Base-by-base conservation (phyloP, 2,113 vertebrate species). In the Vanacampus margaritifer region DNA sequence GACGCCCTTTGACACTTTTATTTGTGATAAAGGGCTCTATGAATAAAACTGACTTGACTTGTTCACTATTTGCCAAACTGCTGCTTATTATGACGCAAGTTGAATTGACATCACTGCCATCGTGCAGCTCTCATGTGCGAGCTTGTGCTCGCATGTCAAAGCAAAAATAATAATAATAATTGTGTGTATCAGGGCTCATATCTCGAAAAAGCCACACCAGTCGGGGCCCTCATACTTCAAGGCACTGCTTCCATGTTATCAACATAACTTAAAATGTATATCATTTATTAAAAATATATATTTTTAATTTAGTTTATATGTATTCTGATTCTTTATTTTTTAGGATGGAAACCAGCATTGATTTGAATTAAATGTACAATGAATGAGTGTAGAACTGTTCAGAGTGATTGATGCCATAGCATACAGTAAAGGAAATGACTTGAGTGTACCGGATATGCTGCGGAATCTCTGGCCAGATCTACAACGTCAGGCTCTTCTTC, bases 401-500 rank as follows among this genome's bases (percentile, higher is more conserved):
- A 64, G 39, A 37, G 12, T 43, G 59, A 62, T 9, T 24, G 37
- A 41, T 60, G 36, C 19, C 28, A 54, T 17, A 17, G 17, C 6
- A 24, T 17, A 32, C 26, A 41, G 56, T 28, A 48, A 8, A n/a
- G n/a, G n/a, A n/a, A 28, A 58, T 43, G 43, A 65, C 19, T 67
- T 13, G 4, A 61, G n/a, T 37, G 11, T 83, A 90, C 87, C 14
- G 95, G 96, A 83, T 95, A 95, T 46, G 94, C 88, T 75, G 90
- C 84, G 14, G 94, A 93, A 63, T 99, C 96, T 89, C 95, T 98
- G 61, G 95, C 97, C 85, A 98, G 90, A 87, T 98, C 96, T 67
- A 99, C 94, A 53, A 98, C 92, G 78, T 99, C 96, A 0, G 96
- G 94, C 71, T 98, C 97, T 84, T 98, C 97, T 76, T 99, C 96